phyloP scores from a whole-genome alignment of 2,888 invertebrate species.

The Sylvicola cinctus region DNA sequence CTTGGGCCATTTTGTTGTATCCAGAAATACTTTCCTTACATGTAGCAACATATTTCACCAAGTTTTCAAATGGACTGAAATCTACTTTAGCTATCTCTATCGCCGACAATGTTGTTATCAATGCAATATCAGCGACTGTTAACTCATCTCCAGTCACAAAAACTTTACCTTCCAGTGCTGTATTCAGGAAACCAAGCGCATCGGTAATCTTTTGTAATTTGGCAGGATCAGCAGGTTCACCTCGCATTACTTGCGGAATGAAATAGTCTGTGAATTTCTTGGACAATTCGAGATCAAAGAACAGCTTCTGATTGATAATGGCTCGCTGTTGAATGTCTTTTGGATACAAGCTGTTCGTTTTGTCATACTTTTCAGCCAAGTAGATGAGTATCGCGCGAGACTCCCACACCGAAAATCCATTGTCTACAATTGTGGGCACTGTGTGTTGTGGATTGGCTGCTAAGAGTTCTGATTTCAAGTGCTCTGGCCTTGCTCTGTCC shows the following conservation, averaged over 20 bases:
- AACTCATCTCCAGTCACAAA: conserved; percentile 44
- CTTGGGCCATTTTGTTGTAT: too few relatives aligned
- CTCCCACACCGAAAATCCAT: conserved; percentile 63
- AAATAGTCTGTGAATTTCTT: conserved; percentile 47
- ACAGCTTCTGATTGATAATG: conserved; percentile 54
- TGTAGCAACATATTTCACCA: conserved; percentile 39
- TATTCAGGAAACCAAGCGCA: conserved; percentile 38
- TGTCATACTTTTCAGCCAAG: conserved; percentile 59
- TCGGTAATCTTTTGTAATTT: conserved; percentile 42
- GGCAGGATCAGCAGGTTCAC: conserved; percentile 39
- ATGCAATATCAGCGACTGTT: conserved; percentile 50
- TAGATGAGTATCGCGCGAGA: conserved; percentile 68
- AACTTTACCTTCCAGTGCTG: conserved; percentile 39
- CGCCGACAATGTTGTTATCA: conserved; percentile 47
- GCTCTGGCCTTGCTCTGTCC: conserved; percentile 40
- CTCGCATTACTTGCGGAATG: conserved; percentile 39
- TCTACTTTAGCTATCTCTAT: conserved; percentile 46
- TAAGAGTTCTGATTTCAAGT: conserved; percentile 44
- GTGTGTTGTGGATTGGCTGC: conserved; percentile 70
- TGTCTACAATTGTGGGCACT: conserved; percentile 66
- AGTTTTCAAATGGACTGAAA: conserved; percentile 43
- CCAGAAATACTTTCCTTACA: too few relatives aligned
- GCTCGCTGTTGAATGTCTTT: conserved; percentile 58
- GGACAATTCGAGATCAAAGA: conserved; percentile 61
- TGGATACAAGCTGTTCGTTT: conserved; percentile 51